Evolutionary conservation across 2,888 invertebrate genomes (phyloP), one percentile per base, ranked within the genome.

Genomic region (Megamerina dolium): DNA sequence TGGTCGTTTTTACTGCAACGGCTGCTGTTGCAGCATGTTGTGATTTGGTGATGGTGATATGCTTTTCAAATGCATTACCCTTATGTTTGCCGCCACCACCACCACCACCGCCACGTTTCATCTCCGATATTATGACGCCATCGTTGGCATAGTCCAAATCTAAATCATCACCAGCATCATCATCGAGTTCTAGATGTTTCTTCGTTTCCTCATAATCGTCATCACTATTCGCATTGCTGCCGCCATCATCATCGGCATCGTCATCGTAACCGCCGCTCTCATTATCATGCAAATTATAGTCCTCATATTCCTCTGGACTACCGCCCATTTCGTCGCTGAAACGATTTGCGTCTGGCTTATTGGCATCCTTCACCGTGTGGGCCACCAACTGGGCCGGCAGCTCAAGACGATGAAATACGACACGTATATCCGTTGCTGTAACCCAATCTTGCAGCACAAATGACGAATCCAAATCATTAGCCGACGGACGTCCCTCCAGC

Each of bases 401-500:
- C 68, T 89, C 85, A 39, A 93, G 75, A 1, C 93, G 83, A 64
- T 93, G 90, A 73, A 96, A 93, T 2, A 94, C 86, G 2, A 99
- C 88, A 55, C 88, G 82, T 49, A 99, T 89, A 65, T 99, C 97
- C 1, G 97, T 99, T 8, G 96, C 97, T 1, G 99, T 99, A 13
- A 97, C 94, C 97, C 97, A 99, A 73, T 99, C 99, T 73, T 92
- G 90, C n/a, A 99, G 78, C 5, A 97, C 94, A 1, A 95, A 89
- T n/a, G 93, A 94, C 59, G 87, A 85, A 66, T 99, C 97, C 65
- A 99, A 92, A 71, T 95, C 92, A 33, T 87, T 80, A 4, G 94
- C 93, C 51, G 93, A 93, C 0, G 97, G 97, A 2, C 97, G 80
- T 2, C 92, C 95, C 69, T 97, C 97, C 32, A 99, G 74, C 0